Base-by-base conservation (phyloP, 2,113 vertebrate species). In the Pelobates fuscus region DNA sequence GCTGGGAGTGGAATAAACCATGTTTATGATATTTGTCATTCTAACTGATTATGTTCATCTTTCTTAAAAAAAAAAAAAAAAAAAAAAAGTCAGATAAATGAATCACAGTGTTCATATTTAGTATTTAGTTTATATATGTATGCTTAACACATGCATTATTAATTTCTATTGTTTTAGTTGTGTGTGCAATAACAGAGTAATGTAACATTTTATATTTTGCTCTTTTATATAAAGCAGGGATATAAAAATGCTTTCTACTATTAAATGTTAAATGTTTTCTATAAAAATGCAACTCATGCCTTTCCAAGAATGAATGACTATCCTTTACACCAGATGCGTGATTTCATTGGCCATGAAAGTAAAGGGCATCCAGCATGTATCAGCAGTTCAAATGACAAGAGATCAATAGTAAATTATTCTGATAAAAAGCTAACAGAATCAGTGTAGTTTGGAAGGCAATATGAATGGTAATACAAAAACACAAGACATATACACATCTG, bases 331-430 rank as follows among this genome's bases (percentile, higher is more conserved):
- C 17, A 49, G 44, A 17, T 49, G 44, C 10, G 44, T 49, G 44
- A 49, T 49, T 49, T 49, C 44, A 49, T 49, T 49, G 3, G 44
- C 15, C 44, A 4, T 49, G 44, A 49, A 49, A 37, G 32, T 37
- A 37, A 37, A 49, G 44, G 44, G 44, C 44, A 49, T 49, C 44
- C 44, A 49, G 44, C 44, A 49, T 49, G 44, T 49, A 49, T 49
- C 44, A 49, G 44, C 44, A 49, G 44, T 17, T 49, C 14, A 49
- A 49, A 49, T 49, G 44, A 49, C 44, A 49, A 49, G 44, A 49
- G 44, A 49, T 49, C 44, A 49, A 49, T 49, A 49, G 44, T 1
- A 49, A 49, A 49, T 49, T 18, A 49, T 49, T 49, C 44, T 3
- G 5, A 6, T 6, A 6, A 49, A 49, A 49, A 49, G 12, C 44